Percentiles rank a stretch among this genome's conserved stretches.
phyloP scores from a whole-genome alignment of 2,113 vertebrate species.

The Petrocephalus microphthalmus region DNA sequence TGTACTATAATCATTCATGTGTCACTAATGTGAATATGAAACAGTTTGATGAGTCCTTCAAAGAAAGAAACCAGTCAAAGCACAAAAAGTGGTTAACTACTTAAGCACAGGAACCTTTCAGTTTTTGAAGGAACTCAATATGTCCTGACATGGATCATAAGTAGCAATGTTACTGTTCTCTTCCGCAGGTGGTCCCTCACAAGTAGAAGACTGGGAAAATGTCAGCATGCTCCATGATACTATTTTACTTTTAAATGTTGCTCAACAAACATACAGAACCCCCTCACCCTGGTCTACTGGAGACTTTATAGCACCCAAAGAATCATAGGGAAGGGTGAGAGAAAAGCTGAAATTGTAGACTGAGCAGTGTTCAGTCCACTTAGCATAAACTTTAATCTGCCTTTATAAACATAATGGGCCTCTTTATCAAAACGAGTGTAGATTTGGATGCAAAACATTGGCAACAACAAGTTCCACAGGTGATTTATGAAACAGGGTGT shows the following conservation, averaged over 20 bases:
- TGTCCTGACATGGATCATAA: background rate
- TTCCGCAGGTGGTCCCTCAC: conserved; percentile 8
- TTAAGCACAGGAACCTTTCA: background rate
- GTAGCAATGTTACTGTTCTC: background rate
- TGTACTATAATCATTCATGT: background rate
- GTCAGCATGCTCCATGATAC: background rate
- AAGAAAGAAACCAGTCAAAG: background rate
- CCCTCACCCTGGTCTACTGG: background rate
- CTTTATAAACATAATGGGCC: background rate
- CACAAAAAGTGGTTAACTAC: background rate
- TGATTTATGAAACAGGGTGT: too few relatives aligned
- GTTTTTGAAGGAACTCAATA: background rate
- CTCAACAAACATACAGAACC: background rate
- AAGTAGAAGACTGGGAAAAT: background rate
- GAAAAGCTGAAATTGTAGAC: background rate
- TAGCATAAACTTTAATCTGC: background rate
- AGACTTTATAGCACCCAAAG: background rate
- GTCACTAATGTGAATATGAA: background rate
- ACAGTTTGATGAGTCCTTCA: background rate
- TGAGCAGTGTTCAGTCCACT: background rate
- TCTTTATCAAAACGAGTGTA: too few relatives aligned
- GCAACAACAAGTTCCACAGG: too few relatives aligned
- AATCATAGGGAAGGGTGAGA: background rate
- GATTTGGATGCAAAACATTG: too few relatives aligned
- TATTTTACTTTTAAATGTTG: background rate